Conservation (phyloP, 1,140 invertebrate species). For the Drosophila novamexicana region DNA sequence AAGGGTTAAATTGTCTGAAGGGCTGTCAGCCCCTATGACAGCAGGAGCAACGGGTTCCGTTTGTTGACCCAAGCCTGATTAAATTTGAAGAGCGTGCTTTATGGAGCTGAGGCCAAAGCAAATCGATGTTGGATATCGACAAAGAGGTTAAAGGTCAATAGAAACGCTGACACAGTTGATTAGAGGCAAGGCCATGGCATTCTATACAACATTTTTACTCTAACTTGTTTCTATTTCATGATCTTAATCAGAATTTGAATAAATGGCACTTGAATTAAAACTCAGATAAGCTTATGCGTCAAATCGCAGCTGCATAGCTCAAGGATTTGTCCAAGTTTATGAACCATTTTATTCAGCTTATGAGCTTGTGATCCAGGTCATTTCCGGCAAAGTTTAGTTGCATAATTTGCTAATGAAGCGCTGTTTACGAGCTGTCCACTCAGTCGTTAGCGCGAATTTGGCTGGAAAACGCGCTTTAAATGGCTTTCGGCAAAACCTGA, state of each 20-base stretch:
- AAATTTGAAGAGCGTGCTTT: conserved; percentile 41
- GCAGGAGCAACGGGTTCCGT: conserved; percentile 19
- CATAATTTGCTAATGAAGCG: no score
- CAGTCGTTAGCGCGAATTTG: neutral
- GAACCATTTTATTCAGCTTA: neutral
- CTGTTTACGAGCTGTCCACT: neutral
- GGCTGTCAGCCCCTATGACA: conserved; percentile 14
- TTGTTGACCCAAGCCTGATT: conserved; percentile 46
- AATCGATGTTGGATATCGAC: conserved; percentile 34
- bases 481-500: conserved; percentile 16
- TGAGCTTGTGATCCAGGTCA: neutral
- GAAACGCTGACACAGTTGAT: conserved; percentile 43
- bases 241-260: no score
- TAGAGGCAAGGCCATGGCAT: conserved; percentile 3
- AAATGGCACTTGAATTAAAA: neutral
- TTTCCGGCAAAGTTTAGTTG: neutral
- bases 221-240: no score
- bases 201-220: neutral
- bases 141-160: conserved; percentile 41
- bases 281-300: neutral
- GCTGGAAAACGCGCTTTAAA: neutral
- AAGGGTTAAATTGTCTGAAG: conserved; percentile 39
- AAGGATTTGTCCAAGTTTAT: neutral
- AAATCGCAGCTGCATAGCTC: neutral
- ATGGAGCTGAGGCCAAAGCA: conserved; percentile 14